These are phyloP conservation scores for Ambastaia sidthimunki DNA, from an alignment of 2,797 vertebrate genomes.

Conservation along the genomic window DNA sequence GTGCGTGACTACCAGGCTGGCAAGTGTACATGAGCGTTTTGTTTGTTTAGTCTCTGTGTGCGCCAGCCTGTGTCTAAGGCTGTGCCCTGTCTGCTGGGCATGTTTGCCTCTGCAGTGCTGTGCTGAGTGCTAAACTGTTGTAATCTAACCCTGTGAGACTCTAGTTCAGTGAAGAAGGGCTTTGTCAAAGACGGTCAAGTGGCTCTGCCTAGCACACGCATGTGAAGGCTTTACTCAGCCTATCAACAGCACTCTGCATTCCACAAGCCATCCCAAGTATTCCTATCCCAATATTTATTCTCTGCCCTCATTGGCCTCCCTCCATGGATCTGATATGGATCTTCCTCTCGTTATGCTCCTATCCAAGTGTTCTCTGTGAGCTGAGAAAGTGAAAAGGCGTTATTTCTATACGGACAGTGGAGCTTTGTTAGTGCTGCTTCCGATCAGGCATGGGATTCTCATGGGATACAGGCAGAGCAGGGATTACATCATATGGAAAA, in stretches of 20 bases:
- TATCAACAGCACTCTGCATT: conserved; percentile 20
- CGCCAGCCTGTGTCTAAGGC: conserved; percentile 13
- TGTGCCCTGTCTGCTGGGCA: conserved; percentile 3
- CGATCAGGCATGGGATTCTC: background rate
- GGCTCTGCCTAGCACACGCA: conserved; percentile 42
- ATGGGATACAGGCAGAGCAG: conserved; percentile 8
- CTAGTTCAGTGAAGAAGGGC: conserved; percentile 53
- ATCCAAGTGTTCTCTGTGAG: conserved; percentile 3
- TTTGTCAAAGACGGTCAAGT: conserved; percentile 65
- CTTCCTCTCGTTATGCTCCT: background rate
- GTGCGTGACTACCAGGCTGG: background rate
- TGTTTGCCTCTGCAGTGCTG: conserved; percentile 40
- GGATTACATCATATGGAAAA: conserved; percentile 37
- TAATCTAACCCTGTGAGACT: conserved; percentile 60
- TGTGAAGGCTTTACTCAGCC: conserved; percentile 21
- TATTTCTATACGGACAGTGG: background rate
- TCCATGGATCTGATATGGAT: conserved; percentile 5
- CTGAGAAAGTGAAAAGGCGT: background rate
- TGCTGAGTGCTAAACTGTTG: conserved; percentile 56
- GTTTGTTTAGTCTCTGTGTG: conserved; percentile 32
- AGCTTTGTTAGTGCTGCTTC: background rate
- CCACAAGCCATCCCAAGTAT: background rate
- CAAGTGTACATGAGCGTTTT: background rate
- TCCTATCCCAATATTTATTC: conserved; percentile 11
- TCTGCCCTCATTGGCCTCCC: background rate